Percentiles rank a stretch among this genome's conserved stretches.
Conservation (phyloP, 2,113 vertebrate species). For the Setophaga petechia region DNA sequence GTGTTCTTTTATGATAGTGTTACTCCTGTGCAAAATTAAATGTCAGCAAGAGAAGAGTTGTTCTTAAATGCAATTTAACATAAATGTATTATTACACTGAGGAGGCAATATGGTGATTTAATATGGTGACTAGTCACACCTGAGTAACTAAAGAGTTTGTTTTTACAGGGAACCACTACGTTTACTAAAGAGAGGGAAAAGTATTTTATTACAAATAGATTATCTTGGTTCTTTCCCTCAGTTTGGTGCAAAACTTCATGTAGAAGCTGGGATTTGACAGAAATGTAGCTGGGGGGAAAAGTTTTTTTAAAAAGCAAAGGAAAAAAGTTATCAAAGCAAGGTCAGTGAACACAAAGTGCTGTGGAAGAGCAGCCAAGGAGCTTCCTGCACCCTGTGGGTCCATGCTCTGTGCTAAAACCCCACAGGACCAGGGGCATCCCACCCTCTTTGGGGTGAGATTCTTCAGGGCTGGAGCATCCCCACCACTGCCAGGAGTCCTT, state of each 20-base stretch:
- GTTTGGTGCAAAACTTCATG: neutral
- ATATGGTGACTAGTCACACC: slow-evolving; percentile 52
- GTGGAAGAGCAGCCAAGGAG: neutral
- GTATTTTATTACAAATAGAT: slow-evolving; percentile 56
- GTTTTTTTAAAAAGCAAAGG: neutral
- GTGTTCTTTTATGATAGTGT: slow-evolving; percentile 31
- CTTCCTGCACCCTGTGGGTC: neutral
- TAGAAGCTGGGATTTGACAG: neutral
- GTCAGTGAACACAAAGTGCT: neutral
- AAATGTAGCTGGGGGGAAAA: neutral
- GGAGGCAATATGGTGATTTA: slow-evolving; percentile 48
- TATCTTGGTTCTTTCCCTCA: neutral
- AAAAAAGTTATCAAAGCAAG: slow-evolving; percentile 12
- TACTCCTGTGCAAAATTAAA: slow-evolving; percentile 50
- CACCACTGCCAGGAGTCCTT: rapidly evolving
- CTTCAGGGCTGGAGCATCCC: neutral
- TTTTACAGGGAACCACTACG: slow-evolving; percentile 41
- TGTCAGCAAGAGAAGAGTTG: slow-evolving; percentile 39
- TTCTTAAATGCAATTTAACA: slow-evolving; percentile 42
- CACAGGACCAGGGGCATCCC: neutral
- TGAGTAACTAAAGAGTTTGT: slow-evolving; percentile 69
- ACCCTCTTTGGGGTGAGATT: rapidly evolving
- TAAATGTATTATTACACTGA: neutral
- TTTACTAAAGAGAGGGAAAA: neutral
- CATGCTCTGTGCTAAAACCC: neutral